Evolutionary conservation across 2,797 vertebrate species (phyloP).

Genomic region (Coreius guichenoti): DNA sequence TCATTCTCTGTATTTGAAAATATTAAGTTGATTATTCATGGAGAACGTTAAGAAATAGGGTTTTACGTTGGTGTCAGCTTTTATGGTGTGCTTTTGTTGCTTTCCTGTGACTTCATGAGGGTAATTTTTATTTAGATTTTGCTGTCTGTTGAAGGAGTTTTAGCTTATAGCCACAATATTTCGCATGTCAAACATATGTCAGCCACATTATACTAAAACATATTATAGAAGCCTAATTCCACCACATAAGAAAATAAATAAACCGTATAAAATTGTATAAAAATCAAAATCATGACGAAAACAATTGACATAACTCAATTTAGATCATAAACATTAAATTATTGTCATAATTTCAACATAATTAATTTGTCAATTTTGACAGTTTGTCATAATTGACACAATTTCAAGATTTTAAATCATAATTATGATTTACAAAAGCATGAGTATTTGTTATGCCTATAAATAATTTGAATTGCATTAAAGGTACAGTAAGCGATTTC

Average conservation of each 20-base stretch:
- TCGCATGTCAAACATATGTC: background rate
- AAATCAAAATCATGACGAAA: background rate
- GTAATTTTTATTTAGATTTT: background rate
- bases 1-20: constrained; percentile 24
- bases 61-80: background rate
- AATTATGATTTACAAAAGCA: background rate
- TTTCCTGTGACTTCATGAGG: background rate
- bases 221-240: background rate
- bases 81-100: background rate
- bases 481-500: too few species aligned
- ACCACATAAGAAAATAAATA: background rate
- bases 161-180: background rate
- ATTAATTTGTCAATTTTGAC: background rate
- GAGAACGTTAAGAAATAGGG: background rate
- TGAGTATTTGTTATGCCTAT: background rate
- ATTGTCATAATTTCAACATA: background rate
- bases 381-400: background rate
- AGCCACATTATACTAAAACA: background rate
- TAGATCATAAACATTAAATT: background rate
- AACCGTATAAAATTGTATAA: background rate
- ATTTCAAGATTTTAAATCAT: background rate
- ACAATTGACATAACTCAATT: background rate
- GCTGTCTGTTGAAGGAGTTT: background rate
- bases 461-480: too few species aligned
- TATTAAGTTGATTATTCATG: background rate